Evolutionary conservation across 2,888 invertebrate genomes (phyloP), one percentile per base, ranked within the genome.

Genomic region (Malthinus flaveolus): DNA sequence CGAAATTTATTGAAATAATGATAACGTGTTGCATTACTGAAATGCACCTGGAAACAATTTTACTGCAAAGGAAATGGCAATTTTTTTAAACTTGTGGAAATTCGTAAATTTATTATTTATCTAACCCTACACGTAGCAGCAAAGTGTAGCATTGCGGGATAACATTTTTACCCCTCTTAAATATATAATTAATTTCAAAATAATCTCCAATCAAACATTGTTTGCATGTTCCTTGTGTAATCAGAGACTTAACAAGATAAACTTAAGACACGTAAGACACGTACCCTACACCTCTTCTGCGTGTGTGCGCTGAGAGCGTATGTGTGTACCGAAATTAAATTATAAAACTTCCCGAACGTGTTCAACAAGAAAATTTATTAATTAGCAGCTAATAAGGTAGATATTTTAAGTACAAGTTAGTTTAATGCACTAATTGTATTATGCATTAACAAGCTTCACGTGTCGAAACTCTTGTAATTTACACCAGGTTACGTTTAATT

Each of bases 11-110:
- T 23, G 23, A 23, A 23, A 23, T 23, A 23, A 23, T 23, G 23
- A 23, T 23, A 23, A 23, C 23, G 23, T 23, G 23, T 23, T 23
- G 23, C 3, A 23, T 12, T 42, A 23, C 9, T 6, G 39, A 42
- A 42, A 42, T 42, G 39, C 39, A 42, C 13, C 15, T 15, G 3
- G 39, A 42, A 42, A 42, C n/a, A 42, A 42, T 42, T 42, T 15
- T 42, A 42, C 15, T 42, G 15, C 39, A 42, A n/a, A 23, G 15
- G 9, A 42, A 42, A 42, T 13, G 23, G 23, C 15, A 42, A 42
- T 42, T 39, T 42, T 23, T n/a, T 3, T 3, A 3, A 23, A 3
- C 5, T 23, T 23, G 23, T 23, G 23, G 2, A 23, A 23, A 23
- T 23, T 23, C 2, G 2, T 23, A 23, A 23, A 23, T 23, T 23